Conservation (phyloP, 2,113 vertebrate genomes). For the Hypomesus transpacificus region DNA sequence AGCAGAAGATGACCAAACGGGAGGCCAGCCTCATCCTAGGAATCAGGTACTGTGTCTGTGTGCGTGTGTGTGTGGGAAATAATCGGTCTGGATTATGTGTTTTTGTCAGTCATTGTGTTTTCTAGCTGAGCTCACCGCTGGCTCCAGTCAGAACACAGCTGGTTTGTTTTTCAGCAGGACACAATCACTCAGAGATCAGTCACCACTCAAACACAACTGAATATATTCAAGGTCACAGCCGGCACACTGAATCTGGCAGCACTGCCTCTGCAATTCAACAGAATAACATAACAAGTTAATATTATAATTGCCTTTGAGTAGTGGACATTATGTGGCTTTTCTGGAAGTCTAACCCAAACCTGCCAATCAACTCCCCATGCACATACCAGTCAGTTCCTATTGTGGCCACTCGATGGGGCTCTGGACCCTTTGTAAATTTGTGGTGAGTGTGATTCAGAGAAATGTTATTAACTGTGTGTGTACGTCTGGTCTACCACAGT, state of each 20-base stretch:
- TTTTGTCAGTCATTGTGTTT: not conserved
- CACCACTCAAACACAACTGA: not conserved
- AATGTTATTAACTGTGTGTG: constrained; percentile 5
- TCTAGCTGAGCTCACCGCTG: not conserved
- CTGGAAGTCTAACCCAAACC: too few relatives aligned
- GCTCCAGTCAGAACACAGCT: too few relatives aligned
- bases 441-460: not conserved
- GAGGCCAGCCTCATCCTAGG: constrained; percentile 93
- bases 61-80: not conserved
- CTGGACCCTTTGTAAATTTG: constrained; percentile 5
- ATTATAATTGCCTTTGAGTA: too few relatives aligned
- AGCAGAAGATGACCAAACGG: constrained; percentile 89
- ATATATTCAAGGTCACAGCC: not conserved
- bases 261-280: not conserved
- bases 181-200: not conserved
- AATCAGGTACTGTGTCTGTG: constrained; percentile 76
- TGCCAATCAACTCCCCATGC: too few relatives aligned
- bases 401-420: constrained; percentile 25
- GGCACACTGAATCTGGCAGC: not conserved
- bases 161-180: not conserved
- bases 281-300: not conserved
- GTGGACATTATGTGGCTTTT: too few relatives aligned
- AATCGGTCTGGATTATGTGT: not conserved
- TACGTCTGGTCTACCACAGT: constrained; percentile 65
- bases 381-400: not conserved